Evolutionary conservation across 2,888 invertebrate genomes (phyloP), one percentile per base, ranked within the genome.

Genomic region (Ormyrus rosae): DNA sequence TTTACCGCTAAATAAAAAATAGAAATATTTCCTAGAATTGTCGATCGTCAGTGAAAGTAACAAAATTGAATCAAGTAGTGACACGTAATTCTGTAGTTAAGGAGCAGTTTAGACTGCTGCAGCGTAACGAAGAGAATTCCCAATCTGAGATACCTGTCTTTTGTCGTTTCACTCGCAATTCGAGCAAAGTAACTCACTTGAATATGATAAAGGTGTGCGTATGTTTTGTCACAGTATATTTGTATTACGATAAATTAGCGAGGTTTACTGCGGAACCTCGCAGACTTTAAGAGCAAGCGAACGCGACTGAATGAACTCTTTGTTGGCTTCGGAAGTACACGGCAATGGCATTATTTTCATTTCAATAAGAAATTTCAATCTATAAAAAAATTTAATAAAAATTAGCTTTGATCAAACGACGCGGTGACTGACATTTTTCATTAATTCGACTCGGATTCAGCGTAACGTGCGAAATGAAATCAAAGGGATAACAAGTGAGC

Each of bases 1-100:
- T 70, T 74, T 55, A 60, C 6, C 65, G 34, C 48, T 55, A 34
- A 61, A 64, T 56, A 64, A 64, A 34, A 34, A 74, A 64, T 68
- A 48, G 34, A 45, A 34, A 55, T 53, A 72, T 50, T 13, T 78
- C 46, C 11, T 72, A 69, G 48, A 72, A 53, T 71, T 61, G 60
- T 72, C 84, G 80, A 83, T 83, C 74, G 81, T 84, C 83, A 81
- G 83, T 83, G 84, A 84, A 84, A 84, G 84, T 84, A 84, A 81
- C 68, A 78, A 83, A 83, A 82, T 78, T 75, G 81, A 84, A 76
- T 65, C 48, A 34, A 75, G 3, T 78, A 81, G 73, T 60, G 60
- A 63, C 55, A 65, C 63, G 53, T 63, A 71, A 76, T 61, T 56
- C n/a, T 19, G 65, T 71, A 70, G 74, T 13, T 50, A 53, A 58